These are phyloP conservation scores for Monoplex corrugatus DNA, from an alignment of 2,888 invertebrate species.

Conservation along the genomic window DNA sequence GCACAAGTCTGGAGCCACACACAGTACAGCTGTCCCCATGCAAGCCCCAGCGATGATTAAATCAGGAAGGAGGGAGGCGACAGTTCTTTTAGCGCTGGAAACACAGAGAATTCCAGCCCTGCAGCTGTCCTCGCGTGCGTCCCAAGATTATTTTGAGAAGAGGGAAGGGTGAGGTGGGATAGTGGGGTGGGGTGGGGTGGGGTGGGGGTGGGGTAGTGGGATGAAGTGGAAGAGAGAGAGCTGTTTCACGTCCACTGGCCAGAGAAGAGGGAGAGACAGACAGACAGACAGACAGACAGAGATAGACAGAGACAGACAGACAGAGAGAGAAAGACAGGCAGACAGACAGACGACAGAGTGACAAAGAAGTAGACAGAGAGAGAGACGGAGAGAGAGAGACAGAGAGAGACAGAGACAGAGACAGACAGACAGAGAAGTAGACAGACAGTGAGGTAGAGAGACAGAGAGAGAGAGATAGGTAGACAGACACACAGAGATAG, in stretches of 20 bases:
- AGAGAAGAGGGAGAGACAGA: not conserved
- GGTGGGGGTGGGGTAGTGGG: not conserved
- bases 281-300: not conserved
- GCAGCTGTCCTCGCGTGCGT: not conserved
- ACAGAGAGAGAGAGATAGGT: not conserved
- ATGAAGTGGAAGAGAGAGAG: not conserved
- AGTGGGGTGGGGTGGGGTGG: not conserved
- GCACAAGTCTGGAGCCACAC: too few relatives aligned
- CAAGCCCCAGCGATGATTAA: too few relatives aligned
- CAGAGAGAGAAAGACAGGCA: not conserved
- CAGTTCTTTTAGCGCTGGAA: too few relatives aligned
- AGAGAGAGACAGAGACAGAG: not conserved
- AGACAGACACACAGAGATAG: too few relatives aligned
- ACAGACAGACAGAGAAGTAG: not conserved
- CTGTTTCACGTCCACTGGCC: too few relatives aligned
- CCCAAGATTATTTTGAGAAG: not conserved
- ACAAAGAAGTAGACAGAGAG: not conserved
- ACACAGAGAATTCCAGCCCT: not conserved
- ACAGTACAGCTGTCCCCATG: too few relatives aligned
- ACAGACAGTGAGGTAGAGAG: not conserved
- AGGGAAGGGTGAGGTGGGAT: not conserved
- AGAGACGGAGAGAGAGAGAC: slow-evolving; percentile 34
- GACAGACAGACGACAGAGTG: not conserved
- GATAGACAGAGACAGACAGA: not conserved
- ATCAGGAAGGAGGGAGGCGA: too few relatives aligned